These are phyloP conservation scores for Holothuria scabra DNA, from an alignment of 53 echinoderm and acorn worm species.

Conservation along the genomic window DNA sequence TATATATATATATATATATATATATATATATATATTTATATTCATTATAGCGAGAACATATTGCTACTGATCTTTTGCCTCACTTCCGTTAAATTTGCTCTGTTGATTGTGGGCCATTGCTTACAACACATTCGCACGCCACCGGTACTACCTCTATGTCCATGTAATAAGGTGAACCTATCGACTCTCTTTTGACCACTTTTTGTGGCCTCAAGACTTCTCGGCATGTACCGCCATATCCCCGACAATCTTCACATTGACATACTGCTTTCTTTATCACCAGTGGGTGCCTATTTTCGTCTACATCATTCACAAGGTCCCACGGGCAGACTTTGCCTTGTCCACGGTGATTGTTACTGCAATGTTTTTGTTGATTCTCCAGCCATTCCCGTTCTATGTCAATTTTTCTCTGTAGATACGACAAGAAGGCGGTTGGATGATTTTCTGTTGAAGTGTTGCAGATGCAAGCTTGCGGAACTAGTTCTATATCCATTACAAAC, in stretches of 20 bases:
- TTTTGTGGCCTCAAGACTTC: conserved; percentile 20
- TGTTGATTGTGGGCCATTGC: no score
- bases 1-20: no score
- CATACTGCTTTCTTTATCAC: conserved; percentile 7
- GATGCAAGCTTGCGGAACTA: no score
- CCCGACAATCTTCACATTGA: background rate
- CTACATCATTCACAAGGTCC: background rate
- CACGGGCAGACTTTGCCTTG: background rate
- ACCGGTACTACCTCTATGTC: conserved; percentile 23
- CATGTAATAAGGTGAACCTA: background rate
- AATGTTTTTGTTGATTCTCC: background rate
- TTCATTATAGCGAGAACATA: no score
- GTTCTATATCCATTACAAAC: no score
- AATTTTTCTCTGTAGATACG: no score
- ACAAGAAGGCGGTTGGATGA: no score
- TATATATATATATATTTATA: no score
- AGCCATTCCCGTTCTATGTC: background rate
- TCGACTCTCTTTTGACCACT: background rate
- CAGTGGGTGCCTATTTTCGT: conserved; percentile 9
- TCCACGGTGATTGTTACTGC: background rate
- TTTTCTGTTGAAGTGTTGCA: no score
- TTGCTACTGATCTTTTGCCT: no score
- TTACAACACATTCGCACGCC: background rate
- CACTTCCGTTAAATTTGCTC: no score
- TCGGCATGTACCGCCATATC: background rate